Conservation (phyloP, 2,113 vertebrate genomes). For the Varanus komodoensis region DNA sequence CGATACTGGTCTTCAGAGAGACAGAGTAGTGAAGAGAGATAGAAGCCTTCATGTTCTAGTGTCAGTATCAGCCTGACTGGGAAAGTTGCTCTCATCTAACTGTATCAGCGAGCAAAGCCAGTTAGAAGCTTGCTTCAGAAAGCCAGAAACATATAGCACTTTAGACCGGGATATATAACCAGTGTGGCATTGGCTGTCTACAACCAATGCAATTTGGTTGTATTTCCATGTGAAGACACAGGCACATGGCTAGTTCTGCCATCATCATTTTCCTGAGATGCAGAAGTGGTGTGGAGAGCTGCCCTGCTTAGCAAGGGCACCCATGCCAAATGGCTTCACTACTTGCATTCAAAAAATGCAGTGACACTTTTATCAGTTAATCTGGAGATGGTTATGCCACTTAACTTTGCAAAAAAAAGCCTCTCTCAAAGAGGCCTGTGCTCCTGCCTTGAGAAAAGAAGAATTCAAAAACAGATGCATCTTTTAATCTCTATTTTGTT, state of each 20-base stretch:
- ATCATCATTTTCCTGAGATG: background rate
- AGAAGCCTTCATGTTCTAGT: background rate
- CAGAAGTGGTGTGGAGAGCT: background rate
- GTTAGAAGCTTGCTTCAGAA: background rate
- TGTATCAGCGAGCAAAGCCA: background rate
- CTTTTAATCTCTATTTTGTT: background rate
- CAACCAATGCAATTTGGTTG: no score
- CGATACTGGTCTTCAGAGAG: background rate
- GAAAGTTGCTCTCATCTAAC: background rate
- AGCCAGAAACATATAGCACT: background rate
- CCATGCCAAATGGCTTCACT: background rate
- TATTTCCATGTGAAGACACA: background rate
- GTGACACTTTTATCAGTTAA: background rate
- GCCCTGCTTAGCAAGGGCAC: no score
- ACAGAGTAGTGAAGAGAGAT: background rate
- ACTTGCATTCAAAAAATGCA: background rate
- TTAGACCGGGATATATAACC: background rate
- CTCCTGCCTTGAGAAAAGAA: background rate
- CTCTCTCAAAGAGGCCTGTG: no score
- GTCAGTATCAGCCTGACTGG: background rate
- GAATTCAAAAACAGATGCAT: background rate
- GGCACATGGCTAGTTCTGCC: background rate
- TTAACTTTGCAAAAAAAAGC: background rate
- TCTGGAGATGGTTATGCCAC: background rate
- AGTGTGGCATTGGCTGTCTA: background rate